These are phyloP conservation scores for Atta colombica DNA, from an alignment of 1,140 invertebrate genomes.

Conservation along the genomic window DNA sequence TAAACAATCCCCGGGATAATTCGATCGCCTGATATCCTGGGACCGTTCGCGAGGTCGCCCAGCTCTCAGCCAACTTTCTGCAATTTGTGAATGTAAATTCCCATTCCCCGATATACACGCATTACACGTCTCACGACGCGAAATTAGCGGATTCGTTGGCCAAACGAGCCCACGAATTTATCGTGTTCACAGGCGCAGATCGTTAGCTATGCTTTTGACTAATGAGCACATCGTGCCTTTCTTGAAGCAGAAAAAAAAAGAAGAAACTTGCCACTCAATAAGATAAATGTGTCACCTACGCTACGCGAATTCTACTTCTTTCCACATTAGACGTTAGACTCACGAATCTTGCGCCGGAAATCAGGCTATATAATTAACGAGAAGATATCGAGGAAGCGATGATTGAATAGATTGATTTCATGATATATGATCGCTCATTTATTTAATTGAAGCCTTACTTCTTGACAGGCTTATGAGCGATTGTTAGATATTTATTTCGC, in stretches of 20 bases:
- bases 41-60: slow-evolving; percentile 60
- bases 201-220: slow-evolving; percentile 67
- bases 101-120: slow-evolving; percentile 22
- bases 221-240: slow-evolving; percentile 61
- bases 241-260: neutral
- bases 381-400: slow-evolving; percentile 58
- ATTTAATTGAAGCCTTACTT: slow-evolving; percentile 64
- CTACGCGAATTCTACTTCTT: slow-evolving; percentile 23
- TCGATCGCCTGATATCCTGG: slow-evolving; percentile 69
- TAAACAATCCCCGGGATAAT: slow-evolving; percentile 81
- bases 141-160: slow-evolving; percentile 57
- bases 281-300: slow-evolving; percentile 65
- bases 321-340: neutral
- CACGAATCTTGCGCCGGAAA: slow-evolving; percentile 57
- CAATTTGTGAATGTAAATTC: slow-evolving; percentile 67
- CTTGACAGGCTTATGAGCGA: slow-evolving; percentile 55
- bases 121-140: slow-evolving; percentile 53
- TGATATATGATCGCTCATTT: slow-evolving; percentile 57
- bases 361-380: slow-evolving; percentile 52
- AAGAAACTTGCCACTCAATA: slow-evolving; percentile 48
- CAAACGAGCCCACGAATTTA: slow-evolving; percentile 68
- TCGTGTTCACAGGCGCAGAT: slow-evolving; percentile 60
- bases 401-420: slow-evolving; percentile 60
- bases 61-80: slow-evolving; percentile 63
- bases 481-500: slow-evolving; percentile 63